Evolutionary conservation across 2,797 vertebrate genomes (phyloP).

Genomic region (Enteromius anoplus): DNA sequence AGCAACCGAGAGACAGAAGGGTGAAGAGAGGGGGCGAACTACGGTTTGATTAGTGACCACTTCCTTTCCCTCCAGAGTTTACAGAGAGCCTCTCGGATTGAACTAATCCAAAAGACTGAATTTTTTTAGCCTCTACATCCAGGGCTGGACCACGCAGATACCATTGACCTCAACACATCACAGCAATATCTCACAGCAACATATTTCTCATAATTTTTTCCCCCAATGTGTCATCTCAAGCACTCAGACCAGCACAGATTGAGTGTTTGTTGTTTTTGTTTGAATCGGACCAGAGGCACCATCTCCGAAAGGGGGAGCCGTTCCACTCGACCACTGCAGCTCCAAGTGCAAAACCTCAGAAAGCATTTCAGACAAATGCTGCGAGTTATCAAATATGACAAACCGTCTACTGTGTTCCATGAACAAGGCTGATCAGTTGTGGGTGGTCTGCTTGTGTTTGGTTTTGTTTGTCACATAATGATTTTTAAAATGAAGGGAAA

Average conservation of each 20-base stretch:
- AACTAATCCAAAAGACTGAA: conserved; percentile 34
- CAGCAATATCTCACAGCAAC: not conserved
- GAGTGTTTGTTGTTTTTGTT: not conserved
- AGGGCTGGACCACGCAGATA: conserved; percentile 35
- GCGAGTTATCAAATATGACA: conserved; percentile 8
- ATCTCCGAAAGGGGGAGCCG: not conserved
- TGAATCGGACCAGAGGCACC: not conserved
- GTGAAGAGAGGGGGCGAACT: not conserved
- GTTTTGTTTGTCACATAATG: not conserved
- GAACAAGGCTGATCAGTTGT: conserved; percentile 30
- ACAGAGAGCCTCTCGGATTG: conserved; percentile 16
- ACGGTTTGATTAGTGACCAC: conserved; percentile 14
- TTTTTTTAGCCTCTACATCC: conserved; percentile 32
- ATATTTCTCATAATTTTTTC: not conserved
- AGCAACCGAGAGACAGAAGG: not conserved
- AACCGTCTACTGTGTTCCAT: conserved; percentile 52
- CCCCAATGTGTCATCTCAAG: not conserved
- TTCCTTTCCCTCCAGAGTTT: conserved; percentile 5
- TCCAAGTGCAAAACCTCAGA: conserved; percentile 8
- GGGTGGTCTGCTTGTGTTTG: not conserved
- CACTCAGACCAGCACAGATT: not conserved
- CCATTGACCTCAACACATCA: conserved; percentile 26
- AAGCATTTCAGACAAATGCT: conserved; percentile 25
- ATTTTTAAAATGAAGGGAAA: conserved; percentile 28
- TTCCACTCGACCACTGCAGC: conserved; percentile 9